Conservation (phyloP, 2,888 invertebrate species). For the Lycophotia porphyrea region DNA sequence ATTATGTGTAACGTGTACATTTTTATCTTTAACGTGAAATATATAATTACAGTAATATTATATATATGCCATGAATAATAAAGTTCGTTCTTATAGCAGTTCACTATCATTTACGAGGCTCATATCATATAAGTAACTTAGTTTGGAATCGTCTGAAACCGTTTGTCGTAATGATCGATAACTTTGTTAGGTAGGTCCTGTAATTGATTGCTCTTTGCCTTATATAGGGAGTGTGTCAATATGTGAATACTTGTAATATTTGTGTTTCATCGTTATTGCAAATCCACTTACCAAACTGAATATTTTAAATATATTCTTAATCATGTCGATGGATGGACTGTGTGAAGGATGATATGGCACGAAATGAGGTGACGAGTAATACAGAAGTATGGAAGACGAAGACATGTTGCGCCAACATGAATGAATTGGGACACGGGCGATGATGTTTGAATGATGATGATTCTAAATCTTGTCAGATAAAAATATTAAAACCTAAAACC, state of each 20-base stretch:
- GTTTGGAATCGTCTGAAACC: conserved; percentile 4
- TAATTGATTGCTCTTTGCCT: conserved; percentile 6
- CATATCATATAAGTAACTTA: not conserved
- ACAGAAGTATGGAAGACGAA: too few relatives aligned
- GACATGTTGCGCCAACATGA: too few relatives aligned
- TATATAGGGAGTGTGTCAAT: conserved; percentile 5
- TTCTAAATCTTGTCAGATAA: not conserved
- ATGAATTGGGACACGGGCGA: too few relatives aligned
- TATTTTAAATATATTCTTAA: not conserved
- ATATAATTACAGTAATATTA: not conserved
- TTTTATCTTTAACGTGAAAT: not conserved
- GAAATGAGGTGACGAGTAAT: too few relatives aligned
- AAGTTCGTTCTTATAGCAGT: not conserved
- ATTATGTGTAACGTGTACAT: not conserved
- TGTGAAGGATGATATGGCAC: too few relatives aligned
- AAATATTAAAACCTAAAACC: not conserved
- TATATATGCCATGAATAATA: not conserved
- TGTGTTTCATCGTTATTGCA: not conserved
- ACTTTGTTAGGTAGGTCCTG: not conserved
- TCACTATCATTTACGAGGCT: not conserved
- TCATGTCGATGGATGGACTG: not conserved
- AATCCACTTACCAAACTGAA: not conserved
- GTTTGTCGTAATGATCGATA: conserved; percentile 4
- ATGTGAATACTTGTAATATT: not conserved
- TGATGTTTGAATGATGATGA: too few relatives aligned